Evolutionary conservation across 2,113 vertebrate genomes (phyloP).

Genomic region (Mus spicilegus): DNA sequence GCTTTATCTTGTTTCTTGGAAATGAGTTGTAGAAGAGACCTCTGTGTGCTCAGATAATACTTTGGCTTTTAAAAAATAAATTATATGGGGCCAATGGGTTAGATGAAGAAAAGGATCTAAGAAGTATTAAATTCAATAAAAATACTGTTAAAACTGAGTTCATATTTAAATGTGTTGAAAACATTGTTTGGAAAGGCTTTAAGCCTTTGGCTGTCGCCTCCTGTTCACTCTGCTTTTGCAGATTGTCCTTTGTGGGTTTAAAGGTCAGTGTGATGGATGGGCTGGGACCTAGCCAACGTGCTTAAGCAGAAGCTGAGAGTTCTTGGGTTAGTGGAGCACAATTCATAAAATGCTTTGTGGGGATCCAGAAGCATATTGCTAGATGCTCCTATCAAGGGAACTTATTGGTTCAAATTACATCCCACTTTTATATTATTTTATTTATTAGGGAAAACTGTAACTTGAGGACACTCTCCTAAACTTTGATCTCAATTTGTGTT

Average conservation of each 20-base stretch:
- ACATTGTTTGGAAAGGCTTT: constrained; percentile 24
- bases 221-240: constrained; percentile 22
- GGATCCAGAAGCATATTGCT: constrained; percentile 33
- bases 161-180: constrained; percentile 54
- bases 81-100: constrained; percentile 41
- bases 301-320: constrained; percentile 65
- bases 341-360: constrained; percentile 59
- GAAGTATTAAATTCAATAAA: constrained; percentile 44
- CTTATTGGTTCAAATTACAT: constrained; percentile 48
- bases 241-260: constrained; percentile 53
- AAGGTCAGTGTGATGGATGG: constrained; percentile 48
- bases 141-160: constrained; percentile 40
- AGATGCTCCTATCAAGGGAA: constrained; percentile 30
- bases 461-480: constrained; percentile 36
- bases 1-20: background rate
- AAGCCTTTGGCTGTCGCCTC: constrained; percentile 19
- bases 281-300: constrained; percentile 55
- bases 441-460: constrained; percentile 62
- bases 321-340: constrained; percentile 62
- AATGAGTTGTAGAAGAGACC: constrained; percentile 51
- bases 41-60: background rate
- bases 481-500: constrained; percentile 43
- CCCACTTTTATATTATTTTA: constrained; percentile 23
- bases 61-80: background rate
- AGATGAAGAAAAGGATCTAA: constrained; percentile 24